Base-by-base conservation (phyloP, 2,797 vertebrate genomes). In the Dendrocincla fuliginosa region DNA sequence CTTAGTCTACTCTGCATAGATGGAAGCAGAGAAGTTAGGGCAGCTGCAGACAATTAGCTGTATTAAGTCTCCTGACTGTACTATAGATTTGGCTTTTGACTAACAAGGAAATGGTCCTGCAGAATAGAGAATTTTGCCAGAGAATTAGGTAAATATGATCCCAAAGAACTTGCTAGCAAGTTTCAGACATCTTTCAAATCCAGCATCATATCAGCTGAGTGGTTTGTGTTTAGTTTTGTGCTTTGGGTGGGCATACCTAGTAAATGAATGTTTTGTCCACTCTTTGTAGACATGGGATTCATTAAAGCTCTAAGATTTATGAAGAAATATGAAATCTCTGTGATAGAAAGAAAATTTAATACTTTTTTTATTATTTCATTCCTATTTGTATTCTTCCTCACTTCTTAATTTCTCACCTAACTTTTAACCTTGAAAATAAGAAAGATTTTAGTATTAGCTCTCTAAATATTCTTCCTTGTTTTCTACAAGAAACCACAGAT, bases 361-460 rank as follows among this genome's bases (percentile, higher is more conserved):
- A 8, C 9, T n/a, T 24, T 39, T 71, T 64, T 52, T 10, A 30
- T 52, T 9, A 23, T 44, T 79, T 13, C 13, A 17, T 46, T 69
- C 20, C 11, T 88, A 22, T 35, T 59, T 0, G 0, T 0, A 0
- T 60, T 44, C 10, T 69, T 69, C 27, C 8, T 33, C 6, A 6
- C 53, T 85, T 81, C 25, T 77, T 44, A 41, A 59, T 25, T 47
- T 64, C 60, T 70, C 30, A 41, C 9, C 46, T 52, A 63, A 75
- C 7, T 71, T 70, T 56, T 75, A 44, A 30, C 7, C 4, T 71
- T 14, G 5, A 25, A 59, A 47, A 52, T 41, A 70, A 67, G 22
- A 71, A 32, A 52, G 7, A 37, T 32, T 25, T 50, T 87, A 84
- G 33, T 22, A n/a, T 3, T 52, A 73, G n/a, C 24, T 61, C 28